A percentile compares a stretch with the other conserved stretches of the same genome.
Evolutionary conservation across 2,888 invertebrate species (phyloP).

Genomic region (Cremastinae sp.): DNA sequence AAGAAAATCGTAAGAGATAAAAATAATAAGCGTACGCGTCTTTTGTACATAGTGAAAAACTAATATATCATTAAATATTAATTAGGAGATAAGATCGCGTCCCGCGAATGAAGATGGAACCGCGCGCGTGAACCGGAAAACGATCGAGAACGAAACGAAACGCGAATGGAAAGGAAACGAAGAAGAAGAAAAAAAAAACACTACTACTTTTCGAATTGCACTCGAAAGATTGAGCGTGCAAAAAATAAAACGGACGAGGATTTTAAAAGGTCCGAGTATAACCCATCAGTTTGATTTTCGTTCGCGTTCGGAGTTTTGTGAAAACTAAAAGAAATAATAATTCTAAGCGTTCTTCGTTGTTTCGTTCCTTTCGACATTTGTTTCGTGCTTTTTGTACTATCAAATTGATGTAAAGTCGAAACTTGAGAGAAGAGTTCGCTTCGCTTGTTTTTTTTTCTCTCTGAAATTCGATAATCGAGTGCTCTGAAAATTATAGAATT

Average conservation of each 20-base stretch:
- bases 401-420: slow-evolving; percentile 22
- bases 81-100: slow-evolving; percentile 65
- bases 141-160: slow-evolving; percentile 20
- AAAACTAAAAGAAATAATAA: background rate
- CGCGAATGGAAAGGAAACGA: slow-evolving; percentile 7
- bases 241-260: too few relatives aligned
- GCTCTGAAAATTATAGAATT: slow-evolving; percentile 17
- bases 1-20: too few relatives aligned
- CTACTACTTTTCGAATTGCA: slow-evolving; percentile 64
- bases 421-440: slow-evolving; percentile 30
- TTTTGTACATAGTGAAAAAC: slow-evolving; percentile 75
- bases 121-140: slow-evolving; percentile 38
- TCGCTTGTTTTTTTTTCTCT: slow-evolving; percentile 18
- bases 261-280: too few relatives aligned
- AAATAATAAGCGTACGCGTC: slow-evolving; percentile 66
- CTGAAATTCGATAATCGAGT: background rate
- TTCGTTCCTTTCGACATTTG: slow-evolving; percentile 36
- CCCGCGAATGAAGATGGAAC: slow-evolving; percentile 42
- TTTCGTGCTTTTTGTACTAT: slow-evolving; percentile 37
- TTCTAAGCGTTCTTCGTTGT: slow-evolving; percentile 67
- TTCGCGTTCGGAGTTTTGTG: slow-evolving; percentile 73
- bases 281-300: background rate
- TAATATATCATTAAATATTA: slow-evolving; percentile 77
- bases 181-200: slow-evolving; percentile 18
- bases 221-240: too few relatives aligned